phyloP scores from a whole-genome alignment of 2,113 vertebrate species.

The Micronycteris hirsuta region DNA sequence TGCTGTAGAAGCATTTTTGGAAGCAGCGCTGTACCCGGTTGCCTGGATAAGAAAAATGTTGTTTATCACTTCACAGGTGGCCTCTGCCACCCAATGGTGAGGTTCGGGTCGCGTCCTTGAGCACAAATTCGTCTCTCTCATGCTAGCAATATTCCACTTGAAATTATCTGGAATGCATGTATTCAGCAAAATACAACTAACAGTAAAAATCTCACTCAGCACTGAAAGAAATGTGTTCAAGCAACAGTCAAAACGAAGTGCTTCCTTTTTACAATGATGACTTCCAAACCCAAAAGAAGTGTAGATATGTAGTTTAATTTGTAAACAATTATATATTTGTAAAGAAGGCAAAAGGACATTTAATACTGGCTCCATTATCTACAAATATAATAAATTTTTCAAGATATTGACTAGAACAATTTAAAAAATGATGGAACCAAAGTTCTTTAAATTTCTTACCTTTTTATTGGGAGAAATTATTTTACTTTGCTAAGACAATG shows the following conservation, averaged over 20 bases:
- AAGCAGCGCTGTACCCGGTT: neutral
- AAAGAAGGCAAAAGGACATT: neutral
- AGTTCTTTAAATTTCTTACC: neutral
- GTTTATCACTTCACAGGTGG: conserved; percentile 57
- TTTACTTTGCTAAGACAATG: neutral
- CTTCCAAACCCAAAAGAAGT: neutral
- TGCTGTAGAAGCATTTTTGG: conserved; percentile 35
- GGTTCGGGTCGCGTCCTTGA: conserved; percentile 24
- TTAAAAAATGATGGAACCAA: neutral
- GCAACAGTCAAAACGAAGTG: neutral
- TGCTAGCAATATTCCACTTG: neutral
- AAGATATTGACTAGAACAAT: neutral
- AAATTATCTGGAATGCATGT: neutral
- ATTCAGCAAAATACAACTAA: neutral
- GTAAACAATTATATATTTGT: neutral
- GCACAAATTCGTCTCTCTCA: neutral
- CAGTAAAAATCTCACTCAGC: neutral
- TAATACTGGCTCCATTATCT: neutral
- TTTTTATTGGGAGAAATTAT: neutral
- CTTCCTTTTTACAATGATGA: neutral
- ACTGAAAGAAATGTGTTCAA: neutral
- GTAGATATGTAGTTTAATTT: neutral
- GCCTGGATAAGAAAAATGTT: conserved; percentile 37
- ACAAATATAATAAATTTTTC: neutral
- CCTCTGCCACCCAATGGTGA: conserved; percentile 22